Conservation (phyloP, 2,888 invertebrate species). For the Diaprepes abbreviatus region DNA sequence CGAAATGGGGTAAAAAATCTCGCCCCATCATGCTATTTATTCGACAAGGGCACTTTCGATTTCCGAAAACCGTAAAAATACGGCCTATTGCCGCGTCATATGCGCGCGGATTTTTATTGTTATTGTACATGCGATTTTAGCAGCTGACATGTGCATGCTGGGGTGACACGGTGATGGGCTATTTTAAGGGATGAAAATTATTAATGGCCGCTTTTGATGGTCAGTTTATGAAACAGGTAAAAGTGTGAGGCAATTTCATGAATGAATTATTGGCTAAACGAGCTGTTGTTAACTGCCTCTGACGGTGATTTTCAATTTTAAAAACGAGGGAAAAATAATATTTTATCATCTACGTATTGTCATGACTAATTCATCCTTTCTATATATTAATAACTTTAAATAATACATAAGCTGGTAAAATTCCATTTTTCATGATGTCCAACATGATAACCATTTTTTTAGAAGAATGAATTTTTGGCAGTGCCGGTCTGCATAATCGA, state of each 20-base stretch:
- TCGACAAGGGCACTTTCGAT: slow-evolving; percentile 48
- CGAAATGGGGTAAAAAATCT: slow-evolving; percentile 44
- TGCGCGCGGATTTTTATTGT: slow-evolving; percentile 43
- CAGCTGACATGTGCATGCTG: slow-evolving; percentile 42
- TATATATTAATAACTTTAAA: no score
- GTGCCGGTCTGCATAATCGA: no score
- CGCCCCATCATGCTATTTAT: slow-evolving; percentile 38
- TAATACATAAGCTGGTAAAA: no score
- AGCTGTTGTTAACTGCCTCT: neutral
- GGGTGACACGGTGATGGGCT: slow-evolving; percentile 28
- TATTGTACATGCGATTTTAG: slow-evolving; percentile 43
- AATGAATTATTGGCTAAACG: slow-evolving; percentile 5
- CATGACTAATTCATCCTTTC: no score
- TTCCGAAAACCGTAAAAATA: slow-evolving; percentile 50
- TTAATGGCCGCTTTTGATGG: slow-evolving; percentile 33
- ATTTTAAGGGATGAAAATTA: slow-evolving; percentile 39
- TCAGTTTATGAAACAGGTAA: slow-evolving; percentile 34
- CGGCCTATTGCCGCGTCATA: slow-evolving; percentile 33
- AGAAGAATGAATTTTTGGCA: no score
- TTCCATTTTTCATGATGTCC: no score
- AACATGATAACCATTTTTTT: no score
- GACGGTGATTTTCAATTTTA: neutral
- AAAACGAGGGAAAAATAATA: no score
- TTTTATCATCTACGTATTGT: no score
- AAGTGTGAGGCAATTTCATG: slow-evolving; percentile 18